phyloP scores from a whole-genome alignment of 2,797 vertebrate genomes.

The Iguana delicatissima region DNA sequence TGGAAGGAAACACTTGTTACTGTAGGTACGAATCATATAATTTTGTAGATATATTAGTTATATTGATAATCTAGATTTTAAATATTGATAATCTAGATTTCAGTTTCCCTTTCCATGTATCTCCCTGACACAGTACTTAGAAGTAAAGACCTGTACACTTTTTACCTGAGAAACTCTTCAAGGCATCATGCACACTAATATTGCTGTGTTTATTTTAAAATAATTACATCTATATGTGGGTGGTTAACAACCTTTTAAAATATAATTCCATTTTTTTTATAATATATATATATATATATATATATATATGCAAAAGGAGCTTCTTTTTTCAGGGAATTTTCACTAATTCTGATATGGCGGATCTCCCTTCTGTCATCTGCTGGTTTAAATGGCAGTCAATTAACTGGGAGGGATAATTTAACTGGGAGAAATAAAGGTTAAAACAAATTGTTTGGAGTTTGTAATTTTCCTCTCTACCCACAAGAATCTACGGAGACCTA shows the following conservation, averaged over 20 bases:
- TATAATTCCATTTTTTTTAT: neutral
- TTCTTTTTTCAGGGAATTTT: neutral
- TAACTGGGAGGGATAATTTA: constrained; percentile 21
- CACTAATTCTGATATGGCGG: constrained; percentile 12
- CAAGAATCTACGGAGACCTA: constrained; percentile 21
- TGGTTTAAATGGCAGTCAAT: constrained; percentile 47
- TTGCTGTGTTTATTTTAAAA: neutral
- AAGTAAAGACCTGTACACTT: neutral
- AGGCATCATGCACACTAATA: neutral
- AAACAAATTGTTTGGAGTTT: constrained; percentile 30
- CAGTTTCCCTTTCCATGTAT: neutral
- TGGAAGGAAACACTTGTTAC: neutral
- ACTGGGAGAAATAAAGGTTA: neutral
- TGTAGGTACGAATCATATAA: neutral
- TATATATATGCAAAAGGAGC: neutral
- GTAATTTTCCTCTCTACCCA: constrained; percentile 38
- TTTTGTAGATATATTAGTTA: neutral
- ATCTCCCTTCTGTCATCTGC: neutral
- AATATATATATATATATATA: neutral
- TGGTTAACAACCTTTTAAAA: neutral
- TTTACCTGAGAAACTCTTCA: neutral
- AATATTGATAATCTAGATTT: neutral
- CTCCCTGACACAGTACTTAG: neutral
- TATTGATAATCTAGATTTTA: neutral
- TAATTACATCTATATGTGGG: neutral